Evolutionary conservation across 2,888 invertebrate genomes (phyloP), one percentile per base, ranked within the genome.

Genomic region (Lithophane socia): DNA sequence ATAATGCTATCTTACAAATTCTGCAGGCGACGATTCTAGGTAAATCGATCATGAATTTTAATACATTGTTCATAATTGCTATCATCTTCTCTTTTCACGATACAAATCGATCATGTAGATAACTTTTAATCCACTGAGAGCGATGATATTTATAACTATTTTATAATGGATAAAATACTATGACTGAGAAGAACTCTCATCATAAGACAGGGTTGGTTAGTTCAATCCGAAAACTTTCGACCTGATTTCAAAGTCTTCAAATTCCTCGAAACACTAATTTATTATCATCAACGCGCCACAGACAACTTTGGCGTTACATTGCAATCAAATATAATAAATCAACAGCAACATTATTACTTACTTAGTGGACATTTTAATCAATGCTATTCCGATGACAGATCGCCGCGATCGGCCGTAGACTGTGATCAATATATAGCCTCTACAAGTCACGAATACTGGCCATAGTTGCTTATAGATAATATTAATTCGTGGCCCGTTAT

Each of bases 331-430:
- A 90, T 91, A 94, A 94, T 95, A 95, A 95, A 95, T 95, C 94
- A 95, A 91, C 82, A 79, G 85, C 79, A 85, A 91, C 94, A 92
- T 92, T 93, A 94, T 92, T 93, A 92, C 91, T 92, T 93, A 93
- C 93, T 93, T 93, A 92, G 91, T 91, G 91, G 92, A 94, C 93
- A 92, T 93, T 94, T 94, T 94, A 95, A 95, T 95, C 94, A 94
- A 92, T 92, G 90, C 91, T 91, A 90, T 90, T 88, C 89, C 86
- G 91, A 90, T 94, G 94, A 94, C 94, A 94, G 94, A 91, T 94
- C 92, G 91, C 89, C 86, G 87, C 90, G 90, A 90, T 91, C 90
- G 87, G 81, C 81, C 85, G 89, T 85, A 86, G 86, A 83, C 88
- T 82, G 83, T 90, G 90, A 90, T 90, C 90, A 91, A 91, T 91